Base-by-base conservation (phyloP, 2,113 vertebrate species). In the Oophaga pumilio region DNA sequence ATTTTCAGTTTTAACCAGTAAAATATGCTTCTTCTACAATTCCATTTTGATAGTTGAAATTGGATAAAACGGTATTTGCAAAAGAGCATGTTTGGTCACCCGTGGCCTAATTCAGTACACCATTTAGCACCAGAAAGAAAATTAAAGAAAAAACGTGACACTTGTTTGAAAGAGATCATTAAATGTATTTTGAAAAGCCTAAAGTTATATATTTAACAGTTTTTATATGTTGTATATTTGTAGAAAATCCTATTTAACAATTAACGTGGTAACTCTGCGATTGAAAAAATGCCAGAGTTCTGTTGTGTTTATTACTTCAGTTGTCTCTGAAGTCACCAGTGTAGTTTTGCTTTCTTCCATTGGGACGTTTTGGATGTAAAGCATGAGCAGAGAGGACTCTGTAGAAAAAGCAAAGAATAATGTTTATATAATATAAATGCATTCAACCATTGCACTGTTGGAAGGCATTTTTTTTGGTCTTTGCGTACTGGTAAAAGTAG, bases 131-230 rank as follows among this genome's bases (percentile, higher is more conserved):
- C 93, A 93, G 94, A 93, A 94, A 92, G 92, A 92, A 92, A 93
- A 95, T 94, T 94, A 93, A 92, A 96, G 94, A 93, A 89, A 93
- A 43, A 92, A 93, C 94, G 94, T 94, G 93, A 94, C 94, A 93
- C 92, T 94, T 95, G 95, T 96, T 94, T 92, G 95, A 92, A 97
- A 95, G 95, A 97, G 95, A 96, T 97, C 96, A 98, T 97, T 98
- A 97, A 97, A 97, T 99, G 97, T 99, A 99, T 99, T 99, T 99
- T 99, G 97, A 97, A 96, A 98, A 97, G 96, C 96, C 95, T 96
- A 97, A 98, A 98, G 97, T 98, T 98, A 97, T 98, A 99, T 99
- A 99, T 99, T 99, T 99, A 99, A 97, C 98, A 99, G 96, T 98
- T 99, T 96, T 99, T 99, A 97, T 99, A 99, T 98, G 97, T 98